Conservation (phyloP, 1,140 invertebrate species). For the Nixonia krombeini region DNA sequence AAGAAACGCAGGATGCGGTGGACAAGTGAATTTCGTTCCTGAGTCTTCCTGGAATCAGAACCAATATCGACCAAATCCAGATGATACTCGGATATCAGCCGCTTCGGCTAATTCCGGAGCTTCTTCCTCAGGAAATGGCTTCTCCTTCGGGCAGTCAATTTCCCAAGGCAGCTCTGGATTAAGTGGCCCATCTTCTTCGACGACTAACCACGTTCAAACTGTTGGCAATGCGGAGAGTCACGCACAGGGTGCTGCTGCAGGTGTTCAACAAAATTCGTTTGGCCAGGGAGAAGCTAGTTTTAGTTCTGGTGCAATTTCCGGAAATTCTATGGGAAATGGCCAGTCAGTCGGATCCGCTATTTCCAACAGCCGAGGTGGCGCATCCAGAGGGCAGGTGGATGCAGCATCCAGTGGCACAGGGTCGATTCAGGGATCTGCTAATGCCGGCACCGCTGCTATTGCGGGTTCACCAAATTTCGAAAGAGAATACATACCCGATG, state of each 20-base stretch:
- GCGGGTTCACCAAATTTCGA: too few relatives aligned
- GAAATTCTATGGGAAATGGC: conserved; percentile 40
- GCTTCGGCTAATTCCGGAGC: conserved; percentile 42
- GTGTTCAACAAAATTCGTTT: conserved; percentile 32
- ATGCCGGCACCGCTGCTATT: conserved; percentile 42
- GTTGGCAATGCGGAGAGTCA: conserved; percentile 49
- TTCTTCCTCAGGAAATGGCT: conserved; percentile 40
- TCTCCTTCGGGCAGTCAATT: conserved; percentile 48
- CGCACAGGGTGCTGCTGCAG: conserved; percentile 40
- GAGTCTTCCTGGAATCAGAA: not conserved
- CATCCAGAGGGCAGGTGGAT: conserved; percentile 39
- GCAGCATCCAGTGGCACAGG: conserved; percentile 25
- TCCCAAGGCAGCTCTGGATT: conserved; percentile 42
- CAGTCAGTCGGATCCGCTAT: conserved; percentile 36
- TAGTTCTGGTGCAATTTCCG: conserved; percentile 45
- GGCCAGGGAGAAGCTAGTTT: conserved; percentile 44
- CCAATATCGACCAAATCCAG: conserved; percentile 4
- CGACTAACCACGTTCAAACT: conserved; percentile 39
- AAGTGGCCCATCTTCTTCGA: conserved; percentile 28
- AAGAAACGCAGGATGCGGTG: not conserved
- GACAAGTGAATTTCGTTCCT: conserved; percentile 2
- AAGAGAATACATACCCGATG: conserved; percentile 36
- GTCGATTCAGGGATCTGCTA: conserved; percentile 41
- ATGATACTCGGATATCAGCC: conserved; percentile 30
- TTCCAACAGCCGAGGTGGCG: conserved; percentile 36